Base-by-base conservation (phyloP, 2,797 vertebrate species). In the Eupleurogrammus muticus region DNA sequence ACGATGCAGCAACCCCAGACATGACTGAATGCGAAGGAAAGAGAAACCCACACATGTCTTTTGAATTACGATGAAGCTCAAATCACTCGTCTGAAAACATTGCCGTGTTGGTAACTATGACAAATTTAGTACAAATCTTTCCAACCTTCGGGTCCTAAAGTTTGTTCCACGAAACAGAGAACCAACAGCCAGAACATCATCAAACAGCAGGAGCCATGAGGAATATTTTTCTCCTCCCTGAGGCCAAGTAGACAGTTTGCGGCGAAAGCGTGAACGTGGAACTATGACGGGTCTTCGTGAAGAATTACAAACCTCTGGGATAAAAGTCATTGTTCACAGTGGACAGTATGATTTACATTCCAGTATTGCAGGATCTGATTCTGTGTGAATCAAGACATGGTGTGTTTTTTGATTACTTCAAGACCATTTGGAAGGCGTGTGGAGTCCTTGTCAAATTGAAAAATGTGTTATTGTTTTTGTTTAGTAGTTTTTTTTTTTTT, bases 401-500 rank as follows among this genome's bases (percentile, higher is more conserved):
- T 69, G 67, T 72, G 60, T 77, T 85, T 66, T 69, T 68, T 87
- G 75, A 86, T 88, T 66, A 74, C 70, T 90, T 86, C 81, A 90
- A 87, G 88, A 86, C 55, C 56, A 32, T 66, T 70, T 88, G 79
- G 74, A 80, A 80, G 52, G 49, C 63, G 63, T 62, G 46, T 67
- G 52, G 44, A 28, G 47, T 55, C 47, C 71, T 44, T 88, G 86
- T 88, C 86, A 89, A 50, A 32, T 68, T 88, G 87, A 90, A 80
- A 59, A 83, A 88, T 90, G 73, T 79, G 71, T 75, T 88, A 66
- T 87, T 78, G 58, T 71, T 52, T 50, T 57, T 38, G 40, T 16
- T 42, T n/a, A n/a, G n/a, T n/a, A n/a, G n/a, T n/a, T 40, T 40
- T 40, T 16, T 5, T 48, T 40, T 67, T 69, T 76, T 65, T 74